These are phyloP conservation scores for Pardalotus punctatus DNA, from an alignment of 2,113 vertebrate genomes.

Conservation along the genomic window DNA sequence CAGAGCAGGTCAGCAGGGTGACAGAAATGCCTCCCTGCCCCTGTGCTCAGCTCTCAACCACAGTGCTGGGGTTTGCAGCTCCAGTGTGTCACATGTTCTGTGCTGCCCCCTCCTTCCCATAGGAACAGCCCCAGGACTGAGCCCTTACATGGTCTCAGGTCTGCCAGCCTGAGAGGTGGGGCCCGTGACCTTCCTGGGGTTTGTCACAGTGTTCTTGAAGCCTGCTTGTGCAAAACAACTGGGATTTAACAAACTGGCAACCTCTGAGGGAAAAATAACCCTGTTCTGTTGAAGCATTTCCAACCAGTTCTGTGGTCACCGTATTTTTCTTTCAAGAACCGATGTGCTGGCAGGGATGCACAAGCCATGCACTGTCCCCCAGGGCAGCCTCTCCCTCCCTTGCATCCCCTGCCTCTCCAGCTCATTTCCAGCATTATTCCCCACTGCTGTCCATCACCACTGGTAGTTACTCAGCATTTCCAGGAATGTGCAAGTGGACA, in stretches of 20 bases:
- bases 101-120: not conserved
- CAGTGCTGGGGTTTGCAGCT: not conserved
- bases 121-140: not conserved
- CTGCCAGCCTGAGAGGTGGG: not conserved
- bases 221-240: not conserved
- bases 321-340: not conserved
- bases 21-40: not conserved
- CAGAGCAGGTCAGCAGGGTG: not conserved
- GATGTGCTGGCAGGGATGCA: not conserved
- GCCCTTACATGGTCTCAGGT: not conserved
- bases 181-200: not conserved
- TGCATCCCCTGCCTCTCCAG: not conserved
- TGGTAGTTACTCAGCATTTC: not conserved
- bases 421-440: not conserved
- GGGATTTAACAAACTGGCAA: not conserved
- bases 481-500: not conserved
- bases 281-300: not conserved
- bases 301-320: not conserved
- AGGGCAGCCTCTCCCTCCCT: not conserved
- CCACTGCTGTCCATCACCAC: not conserved
- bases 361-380: accelerated
- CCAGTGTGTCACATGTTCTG: not conserved
- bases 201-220: not conserved
- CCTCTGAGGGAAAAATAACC: accelerated
- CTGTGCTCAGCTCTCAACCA: not conserved